A percentile compares a stretch with the other conserved stretches of the same genome.
Evolutionary conservation across 2,113 vertebrate species (phyloP).

Genomic region (Corvus cornix): DNA sequence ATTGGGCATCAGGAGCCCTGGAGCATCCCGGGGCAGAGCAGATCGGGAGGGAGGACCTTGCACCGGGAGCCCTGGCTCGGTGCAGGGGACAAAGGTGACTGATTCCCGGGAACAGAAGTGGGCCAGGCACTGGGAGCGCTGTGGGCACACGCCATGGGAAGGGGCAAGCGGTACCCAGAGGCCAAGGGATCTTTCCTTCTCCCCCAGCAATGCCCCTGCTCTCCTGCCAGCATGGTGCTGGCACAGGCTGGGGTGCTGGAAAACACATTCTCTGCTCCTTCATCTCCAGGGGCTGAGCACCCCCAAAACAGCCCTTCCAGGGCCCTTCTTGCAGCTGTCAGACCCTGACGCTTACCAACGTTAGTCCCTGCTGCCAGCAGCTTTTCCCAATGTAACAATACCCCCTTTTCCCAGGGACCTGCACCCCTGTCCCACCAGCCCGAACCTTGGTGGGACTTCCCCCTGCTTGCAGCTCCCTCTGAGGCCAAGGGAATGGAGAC

Average conservation of each 20-base stretch:
- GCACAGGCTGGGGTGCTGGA: not conserved
- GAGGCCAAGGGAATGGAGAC: fast-evolving
- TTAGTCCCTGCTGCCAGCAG: not conserved
- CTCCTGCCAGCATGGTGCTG: not conserved
- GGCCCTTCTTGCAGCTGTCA: not conserved
- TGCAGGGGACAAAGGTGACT: no score
- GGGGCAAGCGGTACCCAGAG: not conserved
- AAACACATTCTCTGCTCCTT: not conserved
- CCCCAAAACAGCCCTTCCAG: not conserved
- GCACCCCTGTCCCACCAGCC: not conserved
- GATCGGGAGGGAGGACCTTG: not conserved
- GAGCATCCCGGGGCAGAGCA: not conserved
- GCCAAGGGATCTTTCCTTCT: not conserved
- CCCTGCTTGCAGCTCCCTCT: not conserved
- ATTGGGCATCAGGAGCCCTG: not conserved
- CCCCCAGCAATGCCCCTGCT: no score
- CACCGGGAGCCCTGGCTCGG: not conserved
- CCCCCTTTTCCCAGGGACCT: not conserved
- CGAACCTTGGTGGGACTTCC: not conserved
- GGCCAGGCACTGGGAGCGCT: fast-evolving
- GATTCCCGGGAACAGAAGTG: no score
- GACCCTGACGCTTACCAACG: fast-evolving
- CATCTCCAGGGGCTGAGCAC: not conserved
- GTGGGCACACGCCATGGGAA: not conserved
- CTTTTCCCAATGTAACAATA: fast-evolving